Evolutionary conservation across 1,140 invertebrate species (phyloP), one percentile per base, ranked within the genome.

Genomic region (Papilio xuthus): DNA sequence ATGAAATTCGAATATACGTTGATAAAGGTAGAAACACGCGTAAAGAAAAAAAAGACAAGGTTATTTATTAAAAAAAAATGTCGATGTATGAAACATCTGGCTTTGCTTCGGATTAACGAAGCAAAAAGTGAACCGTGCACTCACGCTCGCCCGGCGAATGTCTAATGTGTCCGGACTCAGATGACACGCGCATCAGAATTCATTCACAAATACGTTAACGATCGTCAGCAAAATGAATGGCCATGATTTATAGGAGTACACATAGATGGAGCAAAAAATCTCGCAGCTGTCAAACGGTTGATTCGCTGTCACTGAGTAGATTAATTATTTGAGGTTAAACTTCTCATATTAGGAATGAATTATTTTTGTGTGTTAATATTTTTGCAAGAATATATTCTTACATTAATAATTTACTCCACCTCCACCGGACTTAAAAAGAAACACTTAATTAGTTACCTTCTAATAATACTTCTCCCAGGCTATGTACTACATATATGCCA

Each of bases 171-270:
- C n/a, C 37, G 15, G 71, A 73, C n/a, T 26, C 41, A 3, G 42
- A 73, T 23, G 37, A 44, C 71, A 47, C 41, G 69, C 69, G 37
- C 41, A 42, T 73, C 71, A 73, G 23, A 73, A 47, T 73, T 47
- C 71, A 73, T 73, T 73, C 71, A 73, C 23, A 44, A 73, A 47
- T n/a, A 44, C 71, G 71, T 47, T 73, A 42, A 73, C 70, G 41
- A 28, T 73, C 70, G 70, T 47, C 37, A 44, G 71, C 20, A 3
- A 44, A 73, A 42, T 44, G 37, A 73, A 73, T 73, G 71, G 41
- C 20, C 23, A 7, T 73, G 71, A 73, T 73, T 73, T 73, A 73
- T 42, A 42, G 15, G 37, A 73, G 37, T 71, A 71, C 60, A 28
- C 26, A 67, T 13, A 15, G 26, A 12, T 47, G 6, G 20, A 23